Evolutionary conservation across 2,888 invertebrate genomes (phyloP).

Genomic region (Ormyrus pomaceus): DNA sequence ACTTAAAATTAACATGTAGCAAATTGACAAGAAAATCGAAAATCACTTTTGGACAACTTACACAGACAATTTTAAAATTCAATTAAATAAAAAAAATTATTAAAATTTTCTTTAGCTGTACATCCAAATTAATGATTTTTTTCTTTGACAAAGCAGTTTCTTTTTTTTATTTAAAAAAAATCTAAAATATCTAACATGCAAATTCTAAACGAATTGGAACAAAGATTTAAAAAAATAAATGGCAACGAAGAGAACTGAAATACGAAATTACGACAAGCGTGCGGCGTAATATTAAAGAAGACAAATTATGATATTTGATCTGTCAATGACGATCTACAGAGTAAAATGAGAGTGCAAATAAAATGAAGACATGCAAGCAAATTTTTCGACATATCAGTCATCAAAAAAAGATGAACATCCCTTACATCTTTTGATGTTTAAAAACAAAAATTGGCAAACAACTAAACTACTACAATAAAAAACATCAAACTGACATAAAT

Average conservation of each 20-base stretch:
- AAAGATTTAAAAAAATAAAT: slow-evolving; percentile 52
- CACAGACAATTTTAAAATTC: neutral
- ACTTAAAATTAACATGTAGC: slow-evolving; percentile 21
- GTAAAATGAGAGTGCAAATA: slow-evolving; percentile 52
- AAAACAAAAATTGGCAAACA: slow-evolving; percentile 38
- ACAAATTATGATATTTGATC: slow-evolving; percentile 45
- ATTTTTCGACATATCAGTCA: slow-evolving; percentile 27
- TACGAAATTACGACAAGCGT: slow-evolving; percentile 51
- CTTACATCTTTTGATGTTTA: slow-evolving; percentile 43
- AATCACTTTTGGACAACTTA: slow-evolving; percentile 14
- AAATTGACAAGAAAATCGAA: slow-evolving; percentile 24
- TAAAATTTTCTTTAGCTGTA: neutral
- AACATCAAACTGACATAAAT: slow-evolving; percentile 50
- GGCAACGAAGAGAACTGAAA: slow-evolving; percentile 47
- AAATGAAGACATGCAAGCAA: slow-evolving; percentile 56
- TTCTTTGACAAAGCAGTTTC: slow-evolving; percentile 9
- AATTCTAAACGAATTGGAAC: slow-evolving; percentile 48
- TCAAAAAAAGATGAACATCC: slow-evolving; percentile 36
- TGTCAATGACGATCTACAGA: slow-evolving; percentile 47
- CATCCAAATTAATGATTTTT: slow-evolving; percentile 15
- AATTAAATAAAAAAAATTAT: slow-evolving; percentile 13
- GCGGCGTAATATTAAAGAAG: slow-evolving; percentile 47
- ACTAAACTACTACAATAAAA: slow-evolving; percentile 51
- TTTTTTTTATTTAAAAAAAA: slow-evolving; percentile 11
- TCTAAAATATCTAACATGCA: slow-evolving; percentile 57